These are phyloP conservation scores for Dissostichus mawsoni DNA, from an alignment of 2,113 vertebrate genomes.

Conservation along the genomic window DNA sequence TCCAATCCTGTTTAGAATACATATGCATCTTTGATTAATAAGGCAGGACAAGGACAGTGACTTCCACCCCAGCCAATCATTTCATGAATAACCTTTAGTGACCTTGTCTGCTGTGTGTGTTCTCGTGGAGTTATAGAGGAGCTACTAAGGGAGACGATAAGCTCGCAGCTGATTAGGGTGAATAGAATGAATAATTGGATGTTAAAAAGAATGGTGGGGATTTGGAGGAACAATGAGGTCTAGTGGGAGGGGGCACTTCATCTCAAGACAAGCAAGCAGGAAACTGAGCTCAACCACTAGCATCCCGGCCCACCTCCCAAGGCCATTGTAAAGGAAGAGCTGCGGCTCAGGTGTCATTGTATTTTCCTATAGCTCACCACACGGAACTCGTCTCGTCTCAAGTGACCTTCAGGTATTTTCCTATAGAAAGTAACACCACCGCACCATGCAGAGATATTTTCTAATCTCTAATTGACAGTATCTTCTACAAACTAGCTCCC, in stretches of 20 bases:
- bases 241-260: slow-evolving; percentile 48
- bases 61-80: slow-evolving; percentile 25
- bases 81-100: slow-evolving; percentile 42
- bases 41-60: slow-evolving; percentile 11
- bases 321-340: slow-evolving; percentile 75
- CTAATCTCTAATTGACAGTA: slow-evolving; percentile 7
- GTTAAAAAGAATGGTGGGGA: slow-evolving; percentile 62
- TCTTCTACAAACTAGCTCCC: slow-evolving; percentile 10
- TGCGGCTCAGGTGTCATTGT: slow-evolving; percentile 73
- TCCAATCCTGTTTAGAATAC: neutral
- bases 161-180: slow-evolving; percentile 57
- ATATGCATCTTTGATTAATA: slow-evolving; percentile 31
- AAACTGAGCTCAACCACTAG: slow-evolving; percentile 64
- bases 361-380: slow-evolving; percentile 75
- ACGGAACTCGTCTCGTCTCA: slow-evolving; percentile 66
- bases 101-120: slow-evolving; percentile 36
- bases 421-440: slow-evolving; percentile 61
- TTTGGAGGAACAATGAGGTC: slow-evolving; percentile 51
- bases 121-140: slow-evolving; percentile 43
- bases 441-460: slow-evolving; percentile 9
- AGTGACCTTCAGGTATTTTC: slow-evolving; percentile 74
- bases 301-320: slow-evolving; percentile 63
- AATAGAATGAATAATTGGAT: slow-evolving; percentile 72
- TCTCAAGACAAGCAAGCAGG: slow-evolving; percentile 57
- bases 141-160: slow-evolving; percentile 42